A percentile compares a stretch with the other conserved stretches of the same genome.
Evolutionary conservation across 2,113 vertebrate species (phyloP).

Genomic region (Chaetorhynchus papuensis): DNA sequence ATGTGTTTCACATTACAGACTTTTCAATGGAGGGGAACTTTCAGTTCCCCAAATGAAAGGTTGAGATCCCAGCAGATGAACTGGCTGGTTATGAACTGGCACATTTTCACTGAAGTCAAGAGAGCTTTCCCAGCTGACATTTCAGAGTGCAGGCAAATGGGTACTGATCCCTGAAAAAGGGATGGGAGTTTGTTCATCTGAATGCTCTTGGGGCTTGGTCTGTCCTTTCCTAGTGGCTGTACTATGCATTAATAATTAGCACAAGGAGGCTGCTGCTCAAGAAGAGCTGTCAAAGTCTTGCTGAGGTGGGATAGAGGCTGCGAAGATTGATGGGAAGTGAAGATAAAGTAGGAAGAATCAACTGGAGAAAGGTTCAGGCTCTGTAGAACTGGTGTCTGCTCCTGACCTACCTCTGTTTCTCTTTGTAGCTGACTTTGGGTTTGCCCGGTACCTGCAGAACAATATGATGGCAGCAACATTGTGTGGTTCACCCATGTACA

Average conservation of each 20-base stretch:
- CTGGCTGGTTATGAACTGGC: not conserved
- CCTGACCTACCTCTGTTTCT: not conserved
- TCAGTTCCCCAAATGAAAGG: not conserved
- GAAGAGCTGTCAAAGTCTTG: not conserved
- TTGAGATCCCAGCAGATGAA: not conserved
- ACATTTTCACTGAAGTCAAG: not conserved
- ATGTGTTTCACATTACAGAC: not conserved
- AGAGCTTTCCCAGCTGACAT: not conserved
- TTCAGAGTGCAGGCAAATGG: not conserved
- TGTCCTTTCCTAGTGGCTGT: not conserved
- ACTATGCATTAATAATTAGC: not conserved
- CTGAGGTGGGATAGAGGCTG: not conserved
- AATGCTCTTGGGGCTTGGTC: not conserved
- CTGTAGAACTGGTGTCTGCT: not conserved
- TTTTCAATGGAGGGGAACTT: not conserved
- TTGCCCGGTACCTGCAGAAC: constrained; percentile 91
- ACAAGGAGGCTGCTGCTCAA: not conserved
- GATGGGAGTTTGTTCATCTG: not conserved
- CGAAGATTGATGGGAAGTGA: not conserved
- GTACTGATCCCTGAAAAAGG: not conserved
- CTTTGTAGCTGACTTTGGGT: constrained; percentile 90
- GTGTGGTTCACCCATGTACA: constrained; percentile 98
- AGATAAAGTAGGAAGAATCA: not conserved
- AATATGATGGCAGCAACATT: constrained; percentile 95
- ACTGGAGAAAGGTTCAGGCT: not conserved